Evolutionary conservation across 2,888 invertebrate species (phyloP), one percentile per base, ranked within the genome.

Genomic region (Caenorhabditis sp.): DNA sequence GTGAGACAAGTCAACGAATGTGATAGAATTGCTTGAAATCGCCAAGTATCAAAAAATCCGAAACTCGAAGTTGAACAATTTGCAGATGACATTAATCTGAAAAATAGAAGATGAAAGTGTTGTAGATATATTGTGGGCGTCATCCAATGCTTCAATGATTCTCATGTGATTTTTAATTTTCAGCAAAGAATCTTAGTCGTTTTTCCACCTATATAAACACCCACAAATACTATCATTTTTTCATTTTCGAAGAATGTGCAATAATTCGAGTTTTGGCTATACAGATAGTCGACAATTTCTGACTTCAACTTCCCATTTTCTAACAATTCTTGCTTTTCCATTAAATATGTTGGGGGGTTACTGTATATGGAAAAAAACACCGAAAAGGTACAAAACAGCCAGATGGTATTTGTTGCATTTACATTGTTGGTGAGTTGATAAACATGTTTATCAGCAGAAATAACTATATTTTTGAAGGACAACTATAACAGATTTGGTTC

Each of bases 391-490:
- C 14, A 66, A 57, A 66, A 60, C 66, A 31, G 70, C 66, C 0
- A 54, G 57, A 23, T 71, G 70, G 70, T 71, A 66, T 43, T 24
- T 71, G 1, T 51, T 71, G 21, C 65, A 71, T 71, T 26, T 71
- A 12, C 70, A 71, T 60, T 58, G 54, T 6, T 71, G 70, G 70
- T 70, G 31, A 49, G 27, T 19, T 23, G 10, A 26, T 23, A 36
- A 36, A 36, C 36, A 36, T 36, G 12, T 8, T 36, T 36, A 8
- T 36, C 12, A 12, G 36, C 36, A 8, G 6, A 6, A n/a, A 51
- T 17, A 8, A n/a, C 6, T 23, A 21, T n/a, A 24, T 8, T 26
- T 37, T 60, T 64, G 6, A 58, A 69, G 69, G 70, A 70, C 70
- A 58, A 62, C 65, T 27, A 37, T 70, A 5, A 58, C 65, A 1